These are phyloP conservation scores for Zosterops hypoxanthus DNA, from an alignment of 2,113 vertebrate genomes.

Conservation along the genomic window DNA sequence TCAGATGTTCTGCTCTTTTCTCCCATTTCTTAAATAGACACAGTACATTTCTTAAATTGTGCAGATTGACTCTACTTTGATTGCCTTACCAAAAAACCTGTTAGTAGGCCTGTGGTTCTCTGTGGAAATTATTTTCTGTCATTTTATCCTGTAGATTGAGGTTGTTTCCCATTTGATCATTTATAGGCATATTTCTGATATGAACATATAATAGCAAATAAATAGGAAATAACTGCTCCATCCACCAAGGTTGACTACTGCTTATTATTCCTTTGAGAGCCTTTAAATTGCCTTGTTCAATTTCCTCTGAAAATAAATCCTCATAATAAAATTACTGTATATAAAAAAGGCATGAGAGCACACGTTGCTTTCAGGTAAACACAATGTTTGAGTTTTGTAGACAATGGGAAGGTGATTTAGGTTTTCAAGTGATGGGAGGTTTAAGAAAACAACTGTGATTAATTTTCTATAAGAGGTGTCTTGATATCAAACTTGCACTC, in stretches of 20 bases:
- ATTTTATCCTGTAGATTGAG: not conserved
- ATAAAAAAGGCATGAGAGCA: not conserved
- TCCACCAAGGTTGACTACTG: not conserved
- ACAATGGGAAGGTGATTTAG: not conserved
- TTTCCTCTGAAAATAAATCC: conserved; percentile 42
- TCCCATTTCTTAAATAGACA: not conserved
- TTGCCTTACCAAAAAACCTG: not conserved
- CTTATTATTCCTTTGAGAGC: conserved; percentile 29
- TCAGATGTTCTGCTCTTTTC: not conserved
- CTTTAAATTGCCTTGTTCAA: conserved; percentile 36
- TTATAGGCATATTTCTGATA: not conserved
- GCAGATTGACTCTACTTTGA: not conserved
- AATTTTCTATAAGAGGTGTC: not conserved
- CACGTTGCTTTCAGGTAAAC: not conserved
- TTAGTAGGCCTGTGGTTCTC: not conserved
- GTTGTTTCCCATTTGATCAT: not conserved
- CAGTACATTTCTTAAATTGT: not conserved
- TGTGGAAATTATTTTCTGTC: not conserved
- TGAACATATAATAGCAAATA: conserved; percentile 1
- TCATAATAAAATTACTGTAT: conserved; percentile 32
- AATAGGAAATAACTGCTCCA: conserved; percentile 21
- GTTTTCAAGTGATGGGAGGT: not conserved
- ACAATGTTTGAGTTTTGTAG: not conserved
- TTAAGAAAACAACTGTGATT: not conserved
- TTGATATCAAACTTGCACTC: not conserved